Evolutionary conservation across 2,113 vertebrate species (phyloP), one percentile per base, ranked within the genome.

Genomic region (Chunga burmeisteri): DNA sequence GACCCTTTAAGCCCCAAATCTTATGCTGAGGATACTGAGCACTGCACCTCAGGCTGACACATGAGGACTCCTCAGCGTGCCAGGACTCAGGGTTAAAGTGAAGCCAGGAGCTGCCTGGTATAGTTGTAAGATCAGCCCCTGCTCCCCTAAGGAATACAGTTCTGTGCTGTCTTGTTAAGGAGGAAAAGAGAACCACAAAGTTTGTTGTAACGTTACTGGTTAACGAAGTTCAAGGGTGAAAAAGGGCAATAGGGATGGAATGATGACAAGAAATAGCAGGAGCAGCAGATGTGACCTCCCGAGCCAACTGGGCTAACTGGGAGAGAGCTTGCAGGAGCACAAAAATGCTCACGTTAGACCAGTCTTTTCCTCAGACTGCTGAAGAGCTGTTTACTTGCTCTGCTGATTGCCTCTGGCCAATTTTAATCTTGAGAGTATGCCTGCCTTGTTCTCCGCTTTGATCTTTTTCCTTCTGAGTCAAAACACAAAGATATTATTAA

Each of bases 401-500:
- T 88, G 81, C 67, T 58, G 78, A 80, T 95, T 94, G 95, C 97
- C 74, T 93, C 78, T 95, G 96, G 95, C 86, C 70, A 95, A 13
- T 91, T 95, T 94, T 90, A 95, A 96, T 96, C 81, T 83, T 77
- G 78, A 85, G 67, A 94, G 78, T 86, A 61, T 58, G 91, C 78
- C 46, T 73, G 70, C 66, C 66, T 34, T 84, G 62, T 96, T 96
- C 91, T 79, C 58, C 85, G 49, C 96, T 97, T 97, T 97, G 93
- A 97, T 97, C 78, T 95, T 50, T 72, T 91, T 87, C 74, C 62
- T 93, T 95, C 93, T 88, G 84, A 95, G 81, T 94, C 84, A 93
- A 97, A 97, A 89, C 87, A 95, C 66, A 80, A 90, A 95, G 93
- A 95, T 95, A 78, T 95, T 94, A 96, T 96, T 96, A 97, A 93